Percentiles rank a stretch among this genome's conserved stretches.
These are phyloP conservation scores for Trochalopteron elliotii DNA, from an alignment of 2,113 vertebrate genomes.

Conservation along the genomic window DNA sequence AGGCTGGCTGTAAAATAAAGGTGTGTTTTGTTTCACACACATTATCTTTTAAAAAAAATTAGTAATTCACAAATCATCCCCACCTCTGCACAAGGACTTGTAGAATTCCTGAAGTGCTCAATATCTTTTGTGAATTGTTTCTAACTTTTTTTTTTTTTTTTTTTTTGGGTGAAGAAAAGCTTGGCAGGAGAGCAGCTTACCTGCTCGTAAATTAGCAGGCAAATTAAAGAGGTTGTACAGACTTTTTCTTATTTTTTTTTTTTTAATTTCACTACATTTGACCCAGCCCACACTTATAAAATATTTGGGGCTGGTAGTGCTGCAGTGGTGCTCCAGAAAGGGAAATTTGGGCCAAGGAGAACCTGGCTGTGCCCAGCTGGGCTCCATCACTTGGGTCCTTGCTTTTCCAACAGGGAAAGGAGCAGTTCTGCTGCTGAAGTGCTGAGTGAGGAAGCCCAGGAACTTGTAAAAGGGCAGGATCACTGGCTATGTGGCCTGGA, in stretches of 20 bases:
- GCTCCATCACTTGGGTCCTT: background rate
- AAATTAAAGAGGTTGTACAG: background rate
- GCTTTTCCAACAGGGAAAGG: background rate
- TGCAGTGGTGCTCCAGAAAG: background rate
- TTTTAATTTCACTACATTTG: background rate
- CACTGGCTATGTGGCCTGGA: background rate
- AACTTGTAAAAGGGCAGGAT: background rate
- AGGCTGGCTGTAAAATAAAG: background rate
- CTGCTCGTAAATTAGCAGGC: background rate
- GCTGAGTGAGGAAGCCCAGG: background rate
- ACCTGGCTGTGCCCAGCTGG: background rate
- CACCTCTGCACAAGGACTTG: background rate
- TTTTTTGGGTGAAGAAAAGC: background rate
- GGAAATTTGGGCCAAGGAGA: fast-evolving
- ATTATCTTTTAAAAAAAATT: background rate
- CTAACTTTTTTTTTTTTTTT: background rate
- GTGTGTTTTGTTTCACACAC: background rate
- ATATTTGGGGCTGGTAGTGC: background rate
- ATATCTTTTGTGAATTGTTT: background rate
- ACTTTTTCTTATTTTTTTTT: background rate
- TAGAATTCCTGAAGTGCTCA: background rate
- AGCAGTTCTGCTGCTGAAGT: background rate
- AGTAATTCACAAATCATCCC: background rate
- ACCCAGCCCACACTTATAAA: background rate
- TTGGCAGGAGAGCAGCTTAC: background rate